Conservation (phyloP, 2,113 vertebrate species). For the Odocoileus hemionus region DNA sequence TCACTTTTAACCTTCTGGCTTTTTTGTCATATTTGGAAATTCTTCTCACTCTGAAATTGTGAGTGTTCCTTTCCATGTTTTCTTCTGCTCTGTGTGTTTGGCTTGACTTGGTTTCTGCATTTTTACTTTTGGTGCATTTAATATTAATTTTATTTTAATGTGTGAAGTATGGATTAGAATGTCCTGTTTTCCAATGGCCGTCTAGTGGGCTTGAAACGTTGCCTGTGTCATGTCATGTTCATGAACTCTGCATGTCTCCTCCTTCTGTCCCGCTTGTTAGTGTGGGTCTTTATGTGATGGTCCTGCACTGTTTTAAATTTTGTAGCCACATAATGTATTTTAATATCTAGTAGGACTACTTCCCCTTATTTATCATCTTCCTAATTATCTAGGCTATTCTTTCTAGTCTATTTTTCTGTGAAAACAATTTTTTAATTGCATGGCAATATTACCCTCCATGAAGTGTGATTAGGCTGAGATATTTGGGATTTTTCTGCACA, state of each 20-base stretch:
- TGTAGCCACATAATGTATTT: neutral
- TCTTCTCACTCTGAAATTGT: neutral
- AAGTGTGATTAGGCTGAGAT: neutral
- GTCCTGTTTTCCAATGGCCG: neutral
- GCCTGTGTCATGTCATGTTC: neutral
- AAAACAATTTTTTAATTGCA: neutral
- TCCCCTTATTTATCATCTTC: neutral
- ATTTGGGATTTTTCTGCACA: conserved; percentile 12
- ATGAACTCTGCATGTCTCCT: accelerated
- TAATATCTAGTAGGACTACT: neutral
- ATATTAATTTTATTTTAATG: neutral
- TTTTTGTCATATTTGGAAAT: neutral
- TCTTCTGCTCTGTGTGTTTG: neutral
- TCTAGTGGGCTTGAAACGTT: neutral
- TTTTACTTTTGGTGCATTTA: neutral
- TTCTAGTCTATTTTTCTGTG: neutral
- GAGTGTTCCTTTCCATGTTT: neutral
- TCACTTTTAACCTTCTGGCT: neutral
- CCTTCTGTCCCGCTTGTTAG: neutral
- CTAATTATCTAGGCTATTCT: neutral
- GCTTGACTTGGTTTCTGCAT: neutral
- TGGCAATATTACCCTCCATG: neutral
- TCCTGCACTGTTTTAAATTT: neutral
- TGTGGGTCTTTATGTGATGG: neutral
- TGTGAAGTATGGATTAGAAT: neutral